phyloP scores from a whole-genome alignment of 2,797 vertebrate genomes.

The Hoplostethus atlanticus region DNA sequence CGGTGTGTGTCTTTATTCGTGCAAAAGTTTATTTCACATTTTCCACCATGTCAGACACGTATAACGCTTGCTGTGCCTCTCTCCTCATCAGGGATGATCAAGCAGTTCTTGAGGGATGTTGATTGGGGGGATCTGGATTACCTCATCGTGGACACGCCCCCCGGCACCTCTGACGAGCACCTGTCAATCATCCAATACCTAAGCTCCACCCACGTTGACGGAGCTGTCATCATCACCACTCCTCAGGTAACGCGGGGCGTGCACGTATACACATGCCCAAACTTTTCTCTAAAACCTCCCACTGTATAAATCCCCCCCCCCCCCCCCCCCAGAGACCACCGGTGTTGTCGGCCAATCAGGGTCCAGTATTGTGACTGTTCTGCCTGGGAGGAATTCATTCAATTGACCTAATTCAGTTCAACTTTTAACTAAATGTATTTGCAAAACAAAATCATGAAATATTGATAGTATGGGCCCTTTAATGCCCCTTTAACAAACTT shows the following conservation, averaged over 20 bases:
- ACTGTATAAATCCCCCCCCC: too few relatives aligned
- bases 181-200: slow-evolving; percentile 94
- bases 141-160: slow-evolving; percentile 93
- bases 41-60: neutral
- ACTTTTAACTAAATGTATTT: too few relatives aligned
- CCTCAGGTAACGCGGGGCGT: slow-evolving; percentile 92
- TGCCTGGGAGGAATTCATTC: too few relatives aligned
- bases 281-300: neutral
- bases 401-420: too few relatives aligned
- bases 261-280: neutral
- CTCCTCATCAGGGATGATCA: slow-evolving; percentile 92
- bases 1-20: slow-evolving; percentile 75
- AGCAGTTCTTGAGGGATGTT: slow-evolving; percentile 96
- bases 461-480: too few relatives aligned
- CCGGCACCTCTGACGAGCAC: slow-evolving; percentile 95
- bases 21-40: neutral
- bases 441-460: too few relatives aligned
- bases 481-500: too few relatives aligned
- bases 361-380: too few relatives aligned
- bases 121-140: slow-evolving; percentile 97
- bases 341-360: too few relatives aligned
- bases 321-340: too few relatives aligned
- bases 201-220: slow-evolving; percentile 85
- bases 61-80: neutral
- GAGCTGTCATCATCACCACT: slow-evolving; percentile 93